Conservation (phyloP, 2,797 vertebrate genomes). For the Falco naumanni region DNA sequence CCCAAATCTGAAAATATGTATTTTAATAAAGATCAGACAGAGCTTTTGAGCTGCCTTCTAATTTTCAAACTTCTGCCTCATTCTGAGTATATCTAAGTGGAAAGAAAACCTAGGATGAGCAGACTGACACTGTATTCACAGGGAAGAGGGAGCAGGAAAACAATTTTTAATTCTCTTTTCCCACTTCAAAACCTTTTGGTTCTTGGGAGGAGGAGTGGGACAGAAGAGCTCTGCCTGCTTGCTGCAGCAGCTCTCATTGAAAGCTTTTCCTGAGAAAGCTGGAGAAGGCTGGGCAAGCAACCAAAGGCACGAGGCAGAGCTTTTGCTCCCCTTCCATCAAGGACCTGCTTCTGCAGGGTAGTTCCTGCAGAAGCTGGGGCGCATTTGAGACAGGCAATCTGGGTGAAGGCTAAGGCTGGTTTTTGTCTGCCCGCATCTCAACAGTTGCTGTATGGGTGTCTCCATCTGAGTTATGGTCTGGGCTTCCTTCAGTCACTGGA, state of each 20-base stretch:
- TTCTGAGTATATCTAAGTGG: not conserved
- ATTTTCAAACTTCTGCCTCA: not conserved
- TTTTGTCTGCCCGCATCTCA: not conserved
- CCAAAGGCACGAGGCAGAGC: not conserved
- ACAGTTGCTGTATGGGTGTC: not conserved
- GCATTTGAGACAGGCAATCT: not conserved
- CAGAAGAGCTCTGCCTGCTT: not conserved
- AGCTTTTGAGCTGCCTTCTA: not conserved
- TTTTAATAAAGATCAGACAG: not conserved
- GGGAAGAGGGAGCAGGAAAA: not conserved
- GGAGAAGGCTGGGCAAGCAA: not conserved
- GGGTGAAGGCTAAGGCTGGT: not conserved
- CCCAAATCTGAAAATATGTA: not conserved
- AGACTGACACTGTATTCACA: not conserved
- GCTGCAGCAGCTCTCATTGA: not conserved
- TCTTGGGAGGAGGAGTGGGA: not conserved
- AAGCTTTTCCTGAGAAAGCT: not conserved
- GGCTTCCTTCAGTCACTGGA: not conserved
- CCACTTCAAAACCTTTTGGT: not conserved
- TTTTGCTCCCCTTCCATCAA: not conserved
- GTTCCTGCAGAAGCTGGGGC: not conserved
- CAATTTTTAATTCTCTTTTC: not conserved
- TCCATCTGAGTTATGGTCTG: not conserved
- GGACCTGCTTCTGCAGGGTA: not conserved
- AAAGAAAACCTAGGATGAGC: not conserved